These are phyloP conservation scores for Hoplostethus mediterraneus DNA, from an alignment of 2,797 vertebrate species.

Conservation along the genomic window DNA sequence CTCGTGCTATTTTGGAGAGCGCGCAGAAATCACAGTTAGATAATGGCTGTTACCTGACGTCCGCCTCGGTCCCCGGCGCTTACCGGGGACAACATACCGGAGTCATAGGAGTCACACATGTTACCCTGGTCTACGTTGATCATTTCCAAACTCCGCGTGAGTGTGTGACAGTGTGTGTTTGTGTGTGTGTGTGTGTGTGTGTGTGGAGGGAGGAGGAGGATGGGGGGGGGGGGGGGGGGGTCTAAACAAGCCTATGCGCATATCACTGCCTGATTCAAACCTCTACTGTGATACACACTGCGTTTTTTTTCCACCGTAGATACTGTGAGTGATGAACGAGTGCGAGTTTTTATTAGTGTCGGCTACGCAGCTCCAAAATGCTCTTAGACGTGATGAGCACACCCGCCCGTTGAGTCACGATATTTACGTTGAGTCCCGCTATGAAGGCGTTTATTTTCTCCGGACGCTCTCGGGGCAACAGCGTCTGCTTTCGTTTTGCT, in stretches of 20 bases:
- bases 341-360: constrained; percentile 30
- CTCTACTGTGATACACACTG: not conserved
- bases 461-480: constrained; percentile 4
- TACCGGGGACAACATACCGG: not conserved
- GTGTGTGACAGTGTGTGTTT: constrained; percentile 47
- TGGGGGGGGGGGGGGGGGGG: not conserved
- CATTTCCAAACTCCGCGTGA: constrained; percentile 69
- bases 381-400: constrained; percentile 29
- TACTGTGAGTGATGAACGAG: constrained; percentile 4
- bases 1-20: constrained; percentile 7
- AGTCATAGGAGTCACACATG: constrained; percentile 46
- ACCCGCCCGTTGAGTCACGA: constrained; percentile 63
- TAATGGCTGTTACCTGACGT: constrained; percentile 19
- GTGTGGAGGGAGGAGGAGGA: too few species aligned
- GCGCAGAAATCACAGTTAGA: constrained; percentile 3
- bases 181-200: too few species aligned
- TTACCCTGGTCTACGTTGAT: constrained; percentile 66
- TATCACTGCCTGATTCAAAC: constrained; percentile 32
- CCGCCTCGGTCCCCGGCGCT: constrained; percentile 5
- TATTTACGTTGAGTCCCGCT: constrained; percentile 31
- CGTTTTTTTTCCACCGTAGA: constrained; percentile 13
- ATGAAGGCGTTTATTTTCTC: constrained; percentile 42
- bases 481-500: constrained; percentile 8
- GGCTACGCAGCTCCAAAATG: constrained; percentile 51
- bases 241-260: constrained; percentile 51